Evolutionary conservation across 2,113 vertebrate genomes (phyloP), one percentile per base, ranked within the genome.

Genomic region (Pseudorhombus dupliciocellatus): DNA sequence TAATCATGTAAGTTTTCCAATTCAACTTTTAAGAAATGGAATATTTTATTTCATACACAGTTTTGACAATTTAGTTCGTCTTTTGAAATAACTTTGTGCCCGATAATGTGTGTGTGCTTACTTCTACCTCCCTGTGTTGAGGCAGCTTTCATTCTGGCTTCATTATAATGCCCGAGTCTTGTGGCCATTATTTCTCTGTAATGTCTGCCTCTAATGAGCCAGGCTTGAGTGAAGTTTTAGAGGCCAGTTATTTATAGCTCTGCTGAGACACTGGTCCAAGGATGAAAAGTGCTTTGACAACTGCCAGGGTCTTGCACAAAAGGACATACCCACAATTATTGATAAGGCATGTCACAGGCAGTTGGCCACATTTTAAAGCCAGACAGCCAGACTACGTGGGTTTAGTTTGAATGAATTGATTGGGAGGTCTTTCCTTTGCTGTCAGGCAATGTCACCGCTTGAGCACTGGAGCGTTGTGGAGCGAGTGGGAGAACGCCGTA

Each of bases 231-330:
- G 31, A 61, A 84, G 76, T 70, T 82, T 76, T 66, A 66, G 67
- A 84, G 73, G 66, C 71, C 67, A 80, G 78, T 80, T 88, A 89
- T 90, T 90, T 86, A 88, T 84, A 89, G 73, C 71, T 76, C 62
- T 21, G 40, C 80, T 60, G 76, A 89, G 78, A 83, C 66, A 58
- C 56, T 48, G 81, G 72, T 86, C 82, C 78, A 78, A 80, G 80
- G 81, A 84, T 79, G 72, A 85, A 87, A 79, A 73, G 78, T 63
- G 66, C 70, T 72, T 70, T 69, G 55, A 78, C 67, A 57, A 72
- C 72, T 52, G 73, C 50, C 68, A 79, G 55, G 60, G 62, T 65
- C 79, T 81, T 75, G 73, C 83, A 83, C 77, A 83, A 80, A 46
- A 24, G 50, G 50, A 83, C 73, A 79, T 87, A 77, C 75, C 86